Evolutionary conservation across 2,797 vertebrate genomes (phyloP), one percentile per base, ranked within the genome.

Genomic region (Galago senegalensis): DNA sequence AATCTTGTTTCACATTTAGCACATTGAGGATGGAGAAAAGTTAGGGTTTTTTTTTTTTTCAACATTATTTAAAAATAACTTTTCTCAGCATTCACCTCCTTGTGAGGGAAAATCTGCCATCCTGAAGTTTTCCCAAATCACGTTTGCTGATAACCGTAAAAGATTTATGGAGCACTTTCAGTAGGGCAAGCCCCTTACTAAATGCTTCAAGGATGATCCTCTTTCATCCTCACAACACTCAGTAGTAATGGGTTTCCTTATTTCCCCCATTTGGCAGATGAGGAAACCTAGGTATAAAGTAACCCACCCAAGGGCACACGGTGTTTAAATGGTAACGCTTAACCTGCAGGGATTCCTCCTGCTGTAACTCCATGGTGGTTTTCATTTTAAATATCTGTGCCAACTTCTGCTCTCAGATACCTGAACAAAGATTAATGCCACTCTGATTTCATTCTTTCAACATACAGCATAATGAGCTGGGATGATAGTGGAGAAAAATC

Each of bases 51-150:
- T 3, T 72, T 72, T 89, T 75, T 16, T 1, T 18, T 43, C 29
- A 91, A 18, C 25, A n/a, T 61, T 46, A 56, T 95, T 93, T 92
- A 61, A 58, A 80, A 85, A 93, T 49, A 85, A n/a, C 72, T 96
- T 93, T 89, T 92, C 69, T 85, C 63, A 53, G 61, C 31, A 61
- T 56, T 91, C 13, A 46, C 27, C 53, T 92, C 67, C 85, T 43
- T 80, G 43, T 20, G n/a, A 89, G 92, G 87, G 73, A 73, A 89
- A 14, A 65, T 20, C 75, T 63, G 53, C 70, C 81, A 72, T 61
- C 40, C 21, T 0, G 3, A 67, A n/a, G 20, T 56, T 7, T 53
- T 40, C 72, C 49, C 14, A 73, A 81, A 56, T 87, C 84, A 73
- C 9, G 21, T 31, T 60, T 37, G n/a, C 73, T 70, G 82, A 37